Base-by-base conservation (phyloP, 1,140 invertebrate genomes). In the Hetaerina americana region DNA sequence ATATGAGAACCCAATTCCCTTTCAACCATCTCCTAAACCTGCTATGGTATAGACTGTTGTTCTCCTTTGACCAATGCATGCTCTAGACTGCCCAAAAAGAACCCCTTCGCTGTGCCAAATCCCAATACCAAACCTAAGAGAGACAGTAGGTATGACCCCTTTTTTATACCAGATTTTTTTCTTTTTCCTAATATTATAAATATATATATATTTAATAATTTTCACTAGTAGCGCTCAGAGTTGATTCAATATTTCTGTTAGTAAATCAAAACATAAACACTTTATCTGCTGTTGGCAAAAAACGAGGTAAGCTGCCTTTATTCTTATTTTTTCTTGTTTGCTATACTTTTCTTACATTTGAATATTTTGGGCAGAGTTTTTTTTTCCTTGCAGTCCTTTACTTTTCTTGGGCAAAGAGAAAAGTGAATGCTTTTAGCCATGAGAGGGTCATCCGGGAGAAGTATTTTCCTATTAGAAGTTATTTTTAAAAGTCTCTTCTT, bases 121-220 rank as follows among this genome's bases (percentile, higher is more conserved):
- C 40, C 40, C 40, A 57, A 18, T 18, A 18, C 40, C 40, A n/a
- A 57, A 57, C 40, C 40, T 57, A 57, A 57, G 40, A 57, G 40
- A 57, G 22, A n/a, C 40, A 57, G 40, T 57, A 57, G 40, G 40
- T 57, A 57, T 57, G 40, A 57, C 22, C 40, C 40, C 40, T 18
- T 57, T 57, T 57, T 57, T 57, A 57, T 57, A n/a, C 40, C 40
- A 57, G 40, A n/a, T n/a, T 57, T 57, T 57, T 57, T 57, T 57
- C 40, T 57, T 57, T 57, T 57, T 57, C 40, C 40, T 57, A 57
- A 57, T 57, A 57, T 40, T 40, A 40, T 40, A 40, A 8, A 40
- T 40, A 40, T 40, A 8, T 40, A 40, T 40, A 40, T 40, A 40
- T 40, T 8, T 40, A 40, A 40, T 57, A 57, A 57, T n/a, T 57